Evolutionary conservation across 1,140 invertebrate species (phyloP), one percentile per base, ranked within the genome.

Genomic region (Chrysopa pallens): DNA sequence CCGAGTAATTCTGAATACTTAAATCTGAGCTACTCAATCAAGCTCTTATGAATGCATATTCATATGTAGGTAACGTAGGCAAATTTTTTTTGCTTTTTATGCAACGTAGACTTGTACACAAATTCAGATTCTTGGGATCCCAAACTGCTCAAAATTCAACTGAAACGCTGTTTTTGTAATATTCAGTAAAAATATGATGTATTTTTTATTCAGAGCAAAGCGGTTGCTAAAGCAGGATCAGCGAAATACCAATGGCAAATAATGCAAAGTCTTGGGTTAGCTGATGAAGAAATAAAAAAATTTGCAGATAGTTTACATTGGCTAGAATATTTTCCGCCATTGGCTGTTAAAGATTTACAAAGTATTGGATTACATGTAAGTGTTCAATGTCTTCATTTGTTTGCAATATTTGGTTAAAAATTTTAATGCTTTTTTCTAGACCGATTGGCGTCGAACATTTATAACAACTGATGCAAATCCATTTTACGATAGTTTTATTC

Each of bases 201-300:
- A 33, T 11, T 4, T 33, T 33, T 33, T 15, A 40, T 29, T 40
- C 55, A 84, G 76, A 96, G 90, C 60, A 99, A 99, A 71, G 86
- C 85, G n/a, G 72, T 80, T 1, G 93, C 95, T 1, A 99, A 99
- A 68, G 67, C 82, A 9, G 89, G 84, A 0, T 53, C 65, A 7
- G 75, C 80, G 1, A 97, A 94, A 61, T 98, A 87, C 59, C 96
- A 99, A 57, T 99, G 95, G 95, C 83, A 98, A 62, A 99, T 99
- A 39, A 99, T 99, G 96, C 68, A 83, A 58, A 83, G 84, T 58
- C 63, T 98, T 39, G 94, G 93, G 0, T 62, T 99, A 3, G 56
- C 69, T 29, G 81, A 98, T 56, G 78, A 87, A 39, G 91, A 98
- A 60, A 98, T 99, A 42, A 74, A 76, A 48, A 72, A 84, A 40